Evolutionary conservation across 2,888 invertebrate species (phyloP), one percentile per base, ranked within the genome.

Genomic region (Drosophila anceps): DNA sequence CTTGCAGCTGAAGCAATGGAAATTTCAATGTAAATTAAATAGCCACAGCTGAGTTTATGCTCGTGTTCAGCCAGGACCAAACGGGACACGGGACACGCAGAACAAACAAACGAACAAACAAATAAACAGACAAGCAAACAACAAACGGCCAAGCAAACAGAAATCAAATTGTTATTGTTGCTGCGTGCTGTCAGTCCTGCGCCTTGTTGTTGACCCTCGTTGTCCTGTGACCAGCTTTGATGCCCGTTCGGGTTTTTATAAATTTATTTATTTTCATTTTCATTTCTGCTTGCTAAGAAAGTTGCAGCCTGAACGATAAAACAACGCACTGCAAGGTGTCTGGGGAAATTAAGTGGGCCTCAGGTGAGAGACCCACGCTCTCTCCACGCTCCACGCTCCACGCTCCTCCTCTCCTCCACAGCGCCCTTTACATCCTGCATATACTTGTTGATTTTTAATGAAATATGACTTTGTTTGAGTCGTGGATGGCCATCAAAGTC

Each of bases 301-400:
- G 61, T 37, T 74, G 75, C 75, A 75, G 43, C 55, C 59, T 15
- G n/a, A 37, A 35, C 64, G 24, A 46, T 37, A 55, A 63, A 53
- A 24, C 33, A 53, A 13, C 51, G 48, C 53, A 70, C 57, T 75
- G 74, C 79, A 80, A 73, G 84, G 76, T 77, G 84, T 86, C 86
- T 82, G 77, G 84, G 84, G 86, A 86, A 86, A 86, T 86, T 86
- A 87, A 74, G 69, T 73, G 76, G 54, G 88, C 85, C 87, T 69
- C 77, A 86, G 86, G 86, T 85, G 76, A 67, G 60, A 33, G 18
- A 33, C 18, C 50, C 50, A 12, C 24, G 24, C 5, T 50, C 31
- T 4, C 5, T 50, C 31, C 4, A 0, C 50, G 1, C 48, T 29
- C 4, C 4, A n/a, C n/a, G n/a, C 65, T 20, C 20, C 18, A 18